Evolutionary conservation across 2,113 vertebrate genomes (phyloP).

Genomic region (Scalopus aquaticus): DNA sequence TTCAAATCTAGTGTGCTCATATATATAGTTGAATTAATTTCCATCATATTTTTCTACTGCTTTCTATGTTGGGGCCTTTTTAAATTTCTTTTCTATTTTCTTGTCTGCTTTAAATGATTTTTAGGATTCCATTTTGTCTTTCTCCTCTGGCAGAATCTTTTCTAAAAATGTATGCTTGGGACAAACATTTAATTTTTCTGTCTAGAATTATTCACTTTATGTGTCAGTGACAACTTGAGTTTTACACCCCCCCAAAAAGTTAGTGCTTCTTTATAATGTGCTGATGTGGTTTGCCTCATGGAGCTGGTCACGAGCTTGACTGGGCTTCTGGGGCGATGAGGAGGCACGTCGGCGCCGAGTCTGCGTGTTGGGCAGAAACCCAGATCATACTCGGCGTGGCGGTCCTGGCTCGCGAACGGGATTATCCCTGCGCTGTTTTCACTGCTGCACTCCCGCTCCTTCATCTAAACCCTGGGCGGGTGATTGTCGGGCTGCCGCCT

Average conservation of each 20-base stretch:
- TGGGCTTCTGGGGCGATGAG: not conserved
- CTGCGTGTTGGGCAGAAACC: not conserved
- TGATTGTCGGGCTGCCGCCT: not conserved
- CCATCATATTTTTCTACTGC: not conserved
- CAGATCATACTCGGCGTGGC: not conserved
- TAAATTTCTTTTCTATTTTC: not conserved
- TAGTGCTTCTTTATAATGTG: not conserved
- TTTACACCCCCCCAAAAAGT: not conserved
- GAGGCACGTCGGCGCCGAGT: not conserved
- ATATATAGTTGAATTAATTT: not conserved
- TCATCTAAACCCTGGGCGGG: not conserved
- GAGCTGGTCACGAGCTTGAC: not conserved
- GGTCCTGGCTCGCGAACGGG: not conserved
- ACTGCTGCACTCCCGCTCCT: not conserved
- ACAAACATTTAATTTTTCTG: not conserved
- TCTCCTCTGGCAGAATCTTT: not conserved
- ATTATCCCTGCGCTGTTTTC: not conserved
- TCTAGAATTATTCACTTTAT: constrained; percentile 1
- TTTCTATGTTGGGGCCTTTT: too few species aligned
- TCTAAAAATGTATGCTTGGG: not conserved
- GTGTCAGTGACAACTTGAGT: not conserved
- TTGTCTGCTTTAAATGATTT: not conserved
- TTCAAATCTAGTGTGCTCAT: not conserved
- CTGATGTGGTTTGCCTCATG: not conserved
- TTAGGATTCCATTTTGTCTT: not conserved